These are phyloP conservation scores for Danio choprae DNA, from an alignment of 2,797 vertebrate species.

Conservation along the genomic window DNA sequence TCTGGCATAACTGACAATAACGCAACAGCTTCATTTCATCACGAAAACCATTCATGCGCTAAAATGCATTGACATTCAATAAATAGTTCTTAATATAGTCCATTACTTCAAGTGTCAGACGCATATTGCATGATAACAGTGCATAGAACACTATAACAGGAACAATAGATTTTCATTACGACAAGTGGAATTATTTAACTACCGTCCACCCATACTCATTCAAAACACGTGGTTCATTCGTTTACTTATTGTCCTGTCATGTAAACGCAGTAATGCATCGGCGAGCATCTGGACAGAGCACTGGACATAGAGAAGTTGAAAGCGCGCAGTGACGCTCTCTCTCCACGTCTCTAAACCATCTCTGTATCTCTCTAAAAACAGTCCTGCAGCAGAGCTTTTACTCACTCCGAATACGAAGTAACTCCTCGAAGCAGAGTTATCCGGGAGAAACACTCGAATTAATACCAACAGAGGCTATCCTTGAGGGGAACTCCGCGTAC, in stretches of 20 bases:
- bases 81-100: not conserved
- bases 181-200: slow-evolving; percentile 2
- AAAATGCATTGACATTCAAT: not conserved
- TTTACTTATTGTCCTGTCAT: not conserved
- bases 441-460: slow-evolving; percentile 47
- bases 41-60: not conserved
- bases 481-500: slow-evolving; percentile 46
- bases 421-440: slow-evolving; percentile 31
- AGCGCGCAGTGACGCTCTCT: slow-evolving; percentile 32
- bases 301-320: slow-evolving; percentile 41
- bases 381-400: slow-evolving; percentile 14
- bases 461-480: slow-evolving; percentile 53
- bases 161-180: slow-evolving; percentile 42
- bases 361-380: not conserved
- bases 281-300: slow-evolving; percentile 32
- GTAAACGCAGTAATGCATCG: not conserved
- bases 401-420: slow-evolving; percentile 58
- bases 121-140: not conserved
- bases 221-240: slow-evolving; percentile 31
- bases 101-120: not conserved
- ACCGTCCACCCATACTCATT: not conserved
- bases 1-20: not conserved
- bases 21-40: not conserved
- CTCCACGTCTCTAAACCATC: slow-evolving; percentile 4
- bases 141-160: not conserved